Evolutionary conservation across 1,140 invertebrate genomes (phyloP), one percentile per base, ranked within the genome.

Genomic region (Nebria ingens): DNA sequence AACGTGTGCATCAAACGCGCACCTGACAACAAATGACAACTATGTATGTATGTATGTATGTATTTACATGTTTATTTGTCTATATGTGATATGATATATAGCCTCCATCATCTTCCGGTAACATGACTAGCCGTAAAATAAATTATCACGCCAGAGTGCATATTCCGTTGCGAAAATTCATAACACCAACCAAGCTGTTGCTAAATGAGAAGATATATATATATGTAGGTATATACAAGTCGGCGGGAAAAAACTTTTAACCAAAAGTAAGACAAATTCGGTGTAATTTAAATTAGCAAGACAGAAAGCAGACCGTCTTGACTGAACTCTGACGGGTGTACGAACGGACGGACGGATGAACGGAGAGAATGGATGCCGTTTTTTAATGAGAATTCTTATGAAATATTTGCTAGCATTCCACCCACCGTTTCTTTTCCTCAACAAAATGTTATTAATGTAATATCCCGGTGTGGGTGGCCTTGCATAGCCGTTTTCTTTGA

Each of bases 361-460:
- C 50, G 50, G 19, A 51, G 19, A 20, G 50, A 20, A 51, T 22
- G 50, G 19, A 21, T 22, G 50, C 19, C 50, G 50, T 21, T 21
- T 51, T 51, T 51, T 51, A 51, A 51, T 51, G 50, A 51, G 50
- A 51, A 51, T 51, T 51, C 50, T 51, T 51, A 51, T 51, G 50
- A 51, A 21, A 51, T 21, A 51, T 51, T 51, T 20, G 9, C 19
- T 3, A 11, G 50, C 50, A 21, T 22, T 51, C 50, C 19, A 4
- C 50, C 50, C 17, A 6, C 12, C 19, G 3, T 51, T 51, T 51
- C 21, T 11, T 51, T 51, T 51, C 21, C 19, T 20, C 15, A 20
- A 20, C 21, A 21, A 51, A 51, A 51, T 15, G 50, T 51, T 51
- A 45, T 45, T 45, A 45, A 45, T 45, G 40, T 45, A 17, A 45